phyloP scores from a whole-genome alignment of 1,140 invertebrate species.

The Ectropis grisescens region DNA sequence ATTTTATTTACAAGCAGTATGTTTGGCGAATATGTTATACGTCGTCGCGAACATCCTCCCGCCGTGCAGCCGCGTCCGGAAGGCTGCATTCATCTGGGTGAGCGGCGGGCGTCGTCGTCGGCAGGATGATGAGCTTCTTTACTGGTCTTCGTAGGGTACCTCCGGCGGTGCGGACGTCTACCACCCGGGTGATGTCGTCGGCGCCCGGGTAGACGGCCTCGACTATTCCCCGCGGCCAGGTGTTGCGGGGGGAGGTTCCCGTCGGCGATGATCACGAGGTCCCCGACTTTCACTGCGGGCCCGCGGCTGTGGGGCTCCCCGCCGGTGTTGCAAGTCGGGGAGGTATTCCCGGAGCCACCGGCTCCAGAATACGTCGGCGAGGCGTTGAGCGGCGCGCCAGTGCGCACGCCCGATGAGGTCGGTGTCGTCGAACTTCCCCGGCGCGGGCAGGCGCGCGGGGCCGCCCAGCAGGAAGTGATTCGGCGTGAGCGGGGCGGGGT shows the following conservation, averaged over 20 bases:
- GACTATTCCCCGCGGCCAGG: conserved; percentile 18
- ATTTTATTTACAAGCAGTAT: no score
- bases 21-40: no score
- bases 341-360: conserved; percentile 23
- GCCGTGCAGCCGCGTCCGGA: neutral
- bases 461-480: conserved; percentile 36
- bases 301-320: conserved; percentile 2
- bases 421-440: conserved; percentile 4
- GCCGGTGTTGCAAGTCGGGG: conserved; percentile 8
- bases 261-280: conserved; percentile 7
- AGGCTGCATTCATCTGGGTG: neutral
- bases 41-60: no score
- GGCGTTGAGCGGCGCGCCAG: conserved; percentile 15
- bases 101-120: neutral
- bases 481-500: conserved; percentile 24
- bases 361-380: conserved; percentile 22
- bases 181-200: conserved; percentile 21
- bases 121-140: conserved; percentile 1
- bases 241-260: conserved; percentile 5
- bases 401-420: conserved; percentile 4
- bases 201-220: conserved; percentile 17
- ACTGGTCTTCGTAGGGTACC: conserved; percentile 2
- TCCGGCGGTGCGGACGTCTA: conserved; percentile 12
- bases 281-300: neutral
- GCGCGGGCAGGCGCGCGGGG: conserved; percentile 10